A percentile compares a stretch with the other conserved stretches of the same genome.
Conservation (phyloP, 2,113 vertebrate genomes). For the Microtus oregoni region DNA sequence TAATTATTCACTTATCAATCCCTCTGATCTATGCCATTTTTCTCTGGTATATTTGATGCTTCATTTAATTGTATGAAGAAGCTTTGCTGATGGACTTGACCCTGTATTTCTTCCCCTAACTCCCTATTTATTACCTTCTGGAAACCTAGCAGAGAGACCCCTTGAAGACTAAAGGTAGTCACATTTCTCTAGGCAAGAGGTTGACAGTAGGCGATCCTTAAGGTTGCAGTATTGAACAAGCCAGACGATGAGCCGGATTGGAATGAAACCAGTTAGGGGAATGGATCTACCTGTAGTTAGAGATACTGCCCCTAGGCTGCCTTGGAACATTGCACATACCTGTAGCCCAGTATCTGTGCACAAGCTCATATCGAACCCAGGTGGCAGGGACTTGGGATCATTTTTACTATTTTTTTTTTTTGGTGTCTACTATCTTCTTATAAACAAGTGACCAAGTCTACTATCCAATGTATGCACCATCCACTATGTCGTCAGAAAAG, state of each 20-base stretch:
- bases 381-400: fast-evolving
- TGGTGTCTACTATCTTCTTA: neutral
- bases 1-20: neutral
- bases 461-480: fast-evolving
- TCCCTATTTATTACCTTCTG: neutral
- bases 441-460: neutral
- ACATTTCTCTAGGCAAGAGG: neutral
- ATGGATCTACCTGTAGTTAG: neutral
- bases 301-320: neutral
- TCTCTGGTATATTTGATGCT: neutral
- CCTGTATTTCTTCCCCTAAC: neutral
- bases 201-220: no score
- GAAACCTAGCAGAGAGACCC: neutral
- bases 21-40: neutral
- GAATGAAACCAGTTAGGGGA: neutral
- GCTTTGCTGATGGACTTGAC: neutral
- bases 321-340: fast-evolving
- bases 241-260: neutral
- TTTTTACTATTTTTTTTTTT: neutral
- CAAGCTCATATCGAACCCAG: neutral
- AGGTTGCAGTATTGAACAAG: neutral
- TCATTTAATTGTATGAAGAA: neutral
- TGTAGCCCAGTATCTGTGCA: neutral
- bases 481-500: neutral
- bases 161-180: neutral